A percentile compares a stretch with the other conserved stretches of the same genome.
phyloP scores from a whole-genome alignment of 2,797 vertebrate species.

The Pogoniulus pusillus region DNA sequence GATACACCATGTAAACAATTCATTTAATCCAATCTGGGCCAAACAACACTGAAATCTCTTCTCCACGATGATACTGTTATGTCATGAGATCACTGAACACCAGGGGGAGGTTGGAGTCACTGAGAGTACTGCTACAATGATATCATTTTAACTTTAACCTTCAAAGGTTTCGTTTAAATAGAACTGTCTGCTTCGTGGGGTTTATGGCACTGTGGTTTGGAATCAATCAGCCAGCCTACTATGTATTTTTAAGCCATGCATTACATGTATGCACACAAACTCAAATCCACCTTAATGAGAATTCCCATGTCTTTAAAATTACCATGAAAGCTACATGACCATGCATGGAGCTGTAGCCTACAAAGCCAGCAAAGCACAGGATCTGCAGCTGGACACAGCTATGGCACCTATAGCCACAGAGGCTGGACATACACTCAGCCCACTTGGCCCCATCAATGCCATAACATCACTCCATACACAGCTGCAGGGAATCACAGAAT shows the following conservation, averaged over 20 bases:
- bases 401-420: accelerated
- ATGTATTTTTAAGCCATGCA: neutral
- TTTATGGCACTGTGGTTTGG: neutral
- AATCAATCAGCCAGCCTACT: neutral
- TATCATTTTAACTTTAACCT: conserved; percentile 16
- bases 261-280: neutral
- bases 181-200: neutral
- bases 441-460: neutral
- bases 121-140: neutral
- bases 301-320: neutral
- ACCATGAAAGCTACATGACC: neutral
- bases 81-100: neutral
- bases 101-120: neutral
- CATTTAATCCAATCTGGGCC: neutral
- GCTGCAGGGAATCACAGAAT: neutral
- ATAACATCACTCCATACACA: neutral
- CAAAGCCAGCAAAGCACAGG: neutral
- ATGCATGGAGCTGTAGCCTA: neutral
- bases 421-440: accelerated
- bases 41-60: neutral
- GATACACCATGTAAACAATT: neutral
- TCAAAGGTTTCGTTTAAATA: neutral
- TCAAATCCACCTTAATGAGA: neutral
- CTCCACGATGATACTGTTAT: neutral
- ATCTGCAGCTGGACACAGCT: neutral